phyloP scores from a whole-genome alignment of 2,797 vertebrate species.

The Aphelocoma californica region DNA sequence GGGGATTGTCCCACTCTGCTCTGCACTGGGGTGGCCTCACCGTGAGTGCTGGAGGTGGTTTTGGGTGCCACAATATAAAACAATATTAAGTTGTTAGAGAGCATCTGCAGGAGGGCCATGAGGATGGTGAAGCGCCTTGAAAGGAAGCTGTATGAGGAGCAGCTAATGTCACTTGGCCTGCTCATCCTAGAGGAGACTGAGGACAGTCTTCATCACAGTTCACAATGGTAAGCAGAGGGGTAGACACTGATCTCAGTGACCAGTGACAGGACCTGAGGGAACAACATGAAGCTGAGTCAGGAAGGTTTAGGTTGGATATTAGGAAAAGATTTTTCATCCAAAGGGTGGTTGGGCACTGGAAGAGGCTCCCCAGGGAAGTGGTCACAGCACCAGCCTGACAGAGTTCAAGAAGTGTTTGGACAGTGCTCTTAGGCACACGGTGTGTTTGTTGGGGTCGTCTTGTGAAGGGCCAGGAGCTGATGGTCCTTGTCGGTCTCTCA shows the following conservation, averaged over 20 bases:
- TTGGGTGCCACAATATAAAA: rapidly evolving
- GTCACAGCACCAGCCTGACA: neutral
- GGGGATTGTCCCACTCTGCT: neutral
- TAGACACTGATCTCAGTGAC: neutral
- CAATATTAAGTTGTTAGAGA: rapidly evolving
- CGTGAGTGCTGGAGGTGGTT: rapidly evolving
- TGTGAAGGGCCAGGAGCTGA: neutral
- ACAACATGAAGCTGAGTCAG: too few relatives aligned
- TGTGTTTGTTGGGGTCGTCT: neutral
- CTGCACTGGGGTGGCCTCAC: neutral
- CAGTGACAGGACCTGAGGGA: neutral
- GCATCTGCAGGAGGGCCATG: rapidly evolving
- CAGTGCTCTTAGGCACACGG: neutral
- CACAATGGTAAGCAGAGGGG: neutral
- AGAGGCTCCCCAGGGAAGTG: neutral
- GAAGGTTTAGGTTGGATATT: neutral
- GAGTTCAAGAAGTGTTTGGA: neutral
- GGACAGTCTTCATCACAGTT: neutral
- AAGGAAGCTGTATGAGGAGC: rapidly evolving
- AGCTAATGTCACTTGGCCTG: neutral
- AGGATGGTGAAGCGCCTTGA: neutral
- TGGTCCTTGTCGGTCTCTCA: neutral
- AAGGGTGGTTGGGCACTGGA: neutral
- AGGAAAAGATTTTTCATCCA: neutral
- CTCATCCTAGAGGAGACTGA: neutral